Evolutionary conservation across 2,113 vertebrate genomes (phyloP).

Genomic region (Speoplatyrhinus poulsoni): DNA sequence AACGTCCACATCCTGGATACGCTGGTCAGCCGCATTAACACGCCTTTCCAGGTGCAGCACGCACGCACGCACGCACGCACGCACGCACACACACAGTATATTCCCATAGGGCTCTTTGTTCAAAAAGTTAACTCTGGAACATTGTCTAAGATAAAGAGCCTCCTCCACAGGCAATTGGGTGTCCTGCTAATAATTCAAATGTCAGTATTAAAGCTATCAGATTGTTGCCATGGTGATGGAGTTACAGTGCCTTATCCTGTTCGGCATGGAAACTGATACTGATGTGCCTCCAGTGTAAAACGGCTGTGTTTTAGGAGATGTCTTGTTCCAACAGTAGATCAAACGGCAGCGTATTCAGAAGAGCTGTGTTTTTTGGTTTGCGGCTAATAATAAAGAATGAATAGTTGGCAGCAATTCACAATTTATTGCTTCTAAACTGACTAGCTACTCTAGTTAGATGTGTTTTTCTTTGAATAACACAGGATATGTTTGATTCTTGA

Average conservation of each 20-base stretch:
- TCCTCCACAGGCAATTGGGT: neutral
- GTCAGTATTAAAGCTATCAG: slow-evolving; percentile 17
- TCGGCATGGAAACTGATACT: neutral
- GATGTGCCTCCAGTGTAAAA: neutral
- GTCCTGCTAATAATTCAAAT: slow-evolving; percentile 23
- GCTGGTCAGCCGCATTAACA: slow-evolving; percentile 94
- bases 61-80: neutral
- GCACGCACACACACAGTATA: neutral
- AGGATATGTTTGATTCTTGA: neutral
- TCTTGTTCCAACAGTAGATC: no score
- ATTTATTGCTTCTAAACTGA: no score
- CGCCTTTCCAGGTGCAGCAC: slow-evolving; percentile 86
- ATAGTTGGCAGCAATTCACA: no score
- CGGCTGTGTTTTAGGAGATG: no score
- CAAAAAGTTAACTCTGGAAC: slow-evolving; percentile 1
- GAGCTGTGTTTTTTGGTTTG: no score
- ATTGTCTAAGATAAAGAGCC: neutral
- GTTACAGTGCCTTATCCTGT: slow-evolving; percentile 8
- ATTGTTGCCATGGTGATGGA: slow-evolving; percentile 40
- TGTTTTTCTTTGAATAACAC: slow-evolving; percentile 4
- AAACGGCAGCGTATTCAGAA: no score
- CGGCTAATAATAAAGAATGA: no score
- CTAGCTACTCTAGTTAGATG: neutral
- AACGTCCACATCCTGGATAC: slow-evolving; percentile 93
- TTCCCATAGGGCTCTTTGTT: slow-evolving; percentile 3